phyloP scores from a whole-genome alignment of 2,113 vertebrate species.

The Onychostruthus taczanowskii region DNA sequence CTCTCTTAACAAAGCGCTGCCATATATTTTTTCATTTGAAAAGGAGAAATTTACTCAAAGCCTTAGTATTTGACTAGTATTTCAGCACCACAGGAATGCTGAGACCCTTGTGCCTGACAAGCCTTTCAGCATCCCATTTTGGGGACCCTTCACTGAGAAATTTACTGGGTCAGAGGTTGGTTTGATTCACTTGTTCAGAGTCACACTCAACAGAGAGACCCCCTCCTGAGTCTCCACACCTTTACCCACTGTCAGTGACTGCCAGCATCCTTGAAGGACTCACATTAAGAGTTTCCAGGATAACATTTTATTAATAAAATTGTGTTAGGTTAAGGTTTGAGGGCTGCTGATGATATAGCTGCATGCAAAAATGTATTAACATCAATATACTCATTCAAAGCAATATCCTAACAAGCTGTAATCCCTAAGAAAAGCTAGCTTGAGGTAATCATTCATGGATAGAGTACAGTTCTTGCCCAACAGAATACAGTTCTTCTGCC shows the following conservation, averaged over 20 bases:
- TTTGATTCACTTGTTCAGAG: background rate
- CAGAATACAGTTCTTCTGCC: too few relatives aligned
- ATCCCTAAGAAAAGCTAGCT: background rate
- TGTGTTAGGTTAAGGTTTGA: background rate
- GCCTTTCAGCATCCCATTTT: too few relatives aligned
- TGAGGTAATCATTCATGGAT: fast-evolving
- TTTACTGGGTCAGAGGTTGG: background rate
- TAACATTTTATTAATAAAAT: background rate
- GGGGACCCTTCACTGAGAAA: background rate
- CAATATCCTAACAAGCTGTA: background rate
- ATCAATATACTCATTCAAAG: background rate
- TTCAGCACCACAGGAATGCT: background rate
- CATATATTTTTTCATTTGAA: background rate
- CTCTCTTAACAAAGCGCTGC: background rate
- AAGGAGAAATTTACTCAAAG: background rate
- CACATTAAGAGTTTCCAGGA: background rate
- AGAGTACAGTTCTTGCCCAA: background rate
- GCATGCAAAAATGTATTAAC: background rate
- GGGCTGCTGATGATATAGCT: background rate
- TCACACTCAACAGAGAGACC: background rate
- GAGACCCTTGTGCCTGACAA: background rate
- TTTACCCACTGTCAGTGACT: background rate
- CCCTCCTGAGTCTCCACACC: too few relatives aligned
- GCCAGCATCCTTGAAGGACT: background rate
- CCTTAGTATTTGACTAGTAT: background rate